Conservation (phyloP, 1,140 invertebrate species). For the Lasaia peninsularis region DNA sequence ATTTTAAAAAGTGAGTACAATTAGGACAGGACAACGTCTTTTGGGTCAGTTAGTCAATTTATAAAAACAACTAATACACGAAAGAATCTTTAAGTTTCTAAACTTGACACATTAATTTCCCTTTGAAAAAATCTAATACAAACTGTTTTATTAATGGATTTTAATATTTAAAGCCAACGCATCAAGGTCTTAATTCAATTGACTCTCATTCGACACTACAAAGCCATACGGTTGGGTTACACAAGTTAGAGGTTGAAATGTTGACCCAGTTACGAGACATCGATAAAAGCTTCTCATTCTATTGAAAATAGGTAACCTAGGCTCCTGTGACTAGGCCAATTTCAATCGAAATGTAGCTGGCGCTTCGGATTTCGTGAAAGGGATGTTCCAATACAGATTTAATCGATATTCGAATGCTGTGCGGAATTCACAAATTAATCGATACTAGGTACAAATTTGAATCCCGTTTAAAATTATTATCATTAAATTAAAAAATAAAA, state of each 20-base stretch:
- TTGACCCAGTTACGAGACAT: constrained; percentile 11
- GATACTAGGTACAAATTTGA: too few relatives aligned
- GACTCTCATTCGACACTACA: constrained; percentile 4
- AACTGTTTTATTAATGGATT: background rate
- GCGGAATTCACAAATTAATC: too few relatives aligned
- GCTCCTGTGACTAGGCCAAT: constrained; percentile 2
- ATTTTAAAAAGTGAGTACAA: too few relatives aligned
- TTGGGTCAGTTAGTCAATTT: too few relatives aligned
- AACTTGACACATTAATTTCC: constrained; percentile 6
- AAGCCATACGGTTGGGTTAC: constrained; percentile 7
- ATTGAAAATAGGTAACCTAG: constrained; percentile 11
- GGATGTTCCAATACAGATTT: background rate
- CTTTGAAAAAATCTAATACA: constrained; percentile 6
- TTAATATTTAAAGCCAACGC: background rate
- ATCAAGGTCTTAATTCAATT: constrained; percentile 7
- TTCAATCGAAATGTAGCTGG: constrained; percentile 1
- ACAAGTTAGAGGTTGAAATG: constrained; percentile 13
- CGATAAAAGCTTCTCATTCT: constrained; percentile 5
- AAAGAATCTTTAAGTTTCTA: background rate
- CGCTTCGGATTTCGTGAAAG: background rate
- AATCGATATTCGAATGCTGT: too few relatives aligned
- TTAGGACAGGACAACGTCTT: too few relatives aligned
- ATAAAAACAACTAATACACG: too few relatives aligned
- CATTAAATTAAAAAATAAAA: too few relatives aligned
- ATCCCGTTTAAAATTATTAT: too few relatives aligned